Evolutionary conservation across 2,113 vertebrate species (phyloP).

Genomic region (Eclectus roratus): DNA sequence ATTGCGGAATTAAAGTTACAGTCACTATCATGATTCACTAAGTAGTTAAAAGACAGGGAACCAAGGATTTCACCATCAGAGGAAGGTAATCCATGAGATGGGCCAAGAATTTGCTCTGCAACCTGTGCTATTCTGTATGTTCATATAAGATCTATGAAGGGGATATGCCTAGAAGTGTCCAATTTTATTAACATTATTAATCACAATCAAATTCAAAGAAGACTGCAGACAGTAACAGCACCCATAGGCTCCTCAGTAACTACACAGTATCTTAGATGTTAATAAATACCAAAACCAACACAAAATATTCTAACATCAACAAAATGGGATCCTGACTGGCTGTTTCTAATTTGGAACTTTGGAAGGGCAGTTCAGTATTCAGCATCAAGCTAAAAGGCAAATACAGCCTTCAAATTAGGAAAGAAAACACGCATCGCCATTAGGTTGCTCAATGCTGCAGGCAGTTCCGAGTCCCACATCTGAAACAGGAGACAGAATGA

Average conservation of each 20-base stretch:
- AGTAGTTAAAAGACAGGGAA: not conserved
- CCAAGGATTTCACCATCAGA: not conserved
- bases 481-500: slow-evolving; percentile 50
- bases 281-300: not conserved
- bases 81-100: not conserved
- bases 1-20: not conserved
- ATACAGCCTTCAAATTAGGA: not conserved
- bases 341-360: not conserved
- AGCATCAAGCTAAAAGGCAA: not conserved
- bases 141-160: not conserved
- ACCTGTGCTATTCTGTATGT: not conserved
- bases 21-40: not conserved
- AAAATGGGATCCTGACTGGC: not conserved
- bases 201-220: not conserved
- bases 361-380: not conserved
- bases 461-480: not conserved
- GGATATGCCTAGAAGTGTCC: not conserved
- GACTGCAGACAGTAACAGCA: not conserved
- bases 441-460: not conserved
- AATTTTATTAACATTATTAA: not conserved
- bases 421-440: not conserved
- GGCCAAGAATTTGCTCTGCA: not conserved
- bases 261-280: not conserved
- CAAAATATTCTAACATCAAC: not conserved
- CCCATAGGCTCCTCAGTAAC: not conserved